Evolutionary conservation across 2,113 vertebrate species (phyloP), one percentile per base, ranked within the genome.

Genomic region (Prolemur simus): DNA sequence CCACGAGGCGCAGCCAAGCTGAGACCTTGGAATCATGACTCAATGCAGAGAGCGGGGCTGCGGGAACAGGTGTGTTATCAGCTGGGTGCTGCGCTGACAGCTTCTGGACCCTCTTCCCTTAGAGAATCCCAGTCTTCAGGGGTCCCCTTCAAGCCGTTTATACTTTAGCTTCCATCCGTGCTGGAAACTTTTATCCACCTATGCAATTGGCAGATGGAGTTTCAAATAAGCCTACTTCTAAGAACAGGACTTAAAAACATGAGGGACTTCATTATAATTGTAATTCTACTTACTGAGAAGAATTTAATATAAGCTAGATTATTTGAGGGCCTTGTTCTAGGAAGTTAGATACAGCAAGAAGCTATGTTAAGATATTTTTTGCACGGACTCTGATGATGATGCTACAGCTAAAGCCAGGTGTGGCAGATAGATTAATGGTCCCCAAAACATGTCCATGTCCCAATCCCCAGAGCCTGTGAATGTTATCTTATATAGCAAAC

Each of bases 281-380:
- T 37, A 54, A 76, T 77, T 90, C 39, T 25, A 37, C 32, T 85
- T 77, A 77, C 13, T 7, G 39, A 90, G 71, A 45, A 42, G 11
- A 64, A 82, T 32, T 47, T 66, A 66, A 63, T 45, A 82, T 27
- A 23, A 68, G 21, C 49, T 77, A 68, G 20, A 52, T 83, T 88
- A 49, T 34, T 58, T 76, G 54, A 68, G 58, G 89, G 32, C 7
- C 56, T 82, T 87, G 52, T 66, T 76, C 39, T 42, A 82, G 25
- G 34, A 83, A 88, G n/a, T 66, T 76, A 88, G 58, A 58, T 27
- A 88, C 14, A 92, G 58, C 39, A 76, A 68, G 69, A 56, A 77
- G 20, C 34, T 76, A 20, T 95, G 42, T 83, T 47, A 95, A 68
- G 42, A 11, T 64, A 15, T 12, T 76, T 37, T 49, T 54, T n/a